phyloP scores from a whole-genome alignment of 2,113 vertebrate genomes.

The Tenrec ecaudatus region DNA sequence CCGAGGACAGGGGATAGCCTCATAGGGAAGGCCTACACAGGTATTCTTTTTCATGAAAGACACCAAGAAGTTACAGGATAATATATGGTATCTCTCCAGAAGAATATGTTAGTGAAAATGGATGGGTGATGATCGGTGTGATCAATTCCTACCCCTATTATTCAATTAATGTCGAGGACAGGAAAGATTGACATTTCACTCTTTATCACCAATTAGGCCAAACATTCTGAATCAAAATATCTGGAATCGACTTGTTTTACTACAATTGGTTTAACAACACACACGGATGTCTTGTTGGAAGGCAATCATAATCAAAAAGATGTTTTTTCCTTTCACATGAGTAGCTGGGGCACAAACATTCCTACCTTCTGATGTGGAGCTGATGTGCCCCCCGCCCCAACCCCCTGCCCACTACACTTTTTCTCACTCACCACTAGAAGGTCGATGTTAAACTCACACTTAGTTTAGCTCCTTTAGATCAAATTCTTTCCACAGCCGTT shows the following conservation, averaged over 20 bases:
- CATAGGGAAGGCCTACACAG: background rate
- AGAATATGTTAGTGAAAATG: background rate
- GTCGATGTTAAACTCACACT: slow-evolving; percentile 83
- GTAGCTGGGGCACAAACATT: slow-evolving; percentile 57
- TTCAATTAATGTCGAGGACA: slow-evolving; percentile 18
- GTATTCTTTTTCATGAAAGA: background rate
- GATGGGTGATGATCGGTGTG: background rate
- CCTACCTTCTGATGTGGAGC: slow-evolving; percentile 78
- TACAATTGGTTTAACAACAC: background rate
- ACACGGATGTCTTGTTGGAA: slow-evolving; percentile 49
- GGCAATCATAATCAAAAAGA: slow-evolving; percentile 29
- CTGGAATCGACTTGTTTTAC: slow-evolving; percentile 13
- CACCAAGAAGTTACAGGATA: background rate
- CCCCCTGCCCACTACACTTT: slow-evolving; percentile 39
- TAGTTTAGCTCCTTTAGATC: slow-evolving; percentile 83
- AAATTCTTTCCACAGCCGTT: slow-evolving; percentile 84
- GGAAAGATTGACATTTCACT: background rate
- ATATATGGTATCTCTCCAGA: background rate
- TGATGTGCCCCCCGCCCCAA: slow-evolving; percentile 71
- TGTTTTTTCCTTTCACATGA: slow-evolving; percentile 58
- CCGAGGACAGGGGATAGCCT: background rate
- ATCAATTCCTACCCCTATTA: background rate
- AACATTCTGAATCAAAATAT: slow-evolving; percentile 37
- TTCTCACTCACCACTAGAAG: slow-evolving; percentile 80
- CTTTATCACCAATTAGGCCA: background rate